Conservation (phyloP, 2,113 vertebrate genomes). For the Maccullochella peelii region DNA sequence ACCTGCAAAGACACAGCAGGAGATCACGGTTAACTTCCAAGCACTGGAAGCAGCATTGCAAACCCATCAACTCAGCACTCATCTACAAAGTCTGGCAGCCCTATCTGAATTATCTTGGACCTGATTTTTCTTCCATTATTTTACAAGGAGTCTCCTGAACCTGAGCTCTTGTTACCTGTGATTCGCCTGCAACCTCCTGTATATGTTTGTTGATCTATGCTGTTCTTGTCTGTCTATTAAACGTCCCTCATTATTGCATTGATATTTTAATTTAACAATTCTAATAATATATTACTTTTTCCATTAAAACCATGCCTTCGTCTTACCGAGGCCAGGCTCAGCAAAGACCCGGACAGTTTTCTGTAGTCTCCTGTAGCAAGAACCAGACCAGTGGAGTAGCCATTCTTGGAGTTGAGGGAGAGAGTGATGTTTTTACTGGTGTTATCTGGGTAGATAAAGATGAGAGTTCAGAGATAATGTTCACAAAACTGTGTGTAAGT, state of each 20-base stretch:
- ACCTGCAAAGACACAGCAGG: slow-evolving; percentile 81
- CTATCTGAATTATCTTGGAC: too few species aligned
- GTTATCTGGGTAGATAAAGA: slow-evolving; percentile 82
- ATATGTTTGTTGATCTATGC: too few species aligned
- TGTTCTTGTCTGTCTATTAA: too few species aligned
- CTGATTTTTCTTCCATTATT: too few species aligned
- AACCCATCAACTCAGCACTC: not conserved
- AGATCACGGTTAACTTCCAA: not conserved
- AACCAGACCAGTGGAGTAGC: slow-evolving; percentile 81
- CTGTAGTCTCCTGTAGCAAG: slow-evolving; percentile 87
- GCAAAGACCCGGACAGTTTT: slow-evolving; percentile 90
- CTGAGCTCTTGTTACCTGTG: too few species aligned
- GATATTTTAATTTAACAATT: not conserved
- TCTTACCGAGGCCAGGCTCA: slow-evolving; percentile 93
- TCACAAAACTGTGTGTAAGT: not conserved
- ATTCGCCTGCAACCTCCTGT: too few species aligned
- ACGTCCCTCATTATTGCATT: not conserved
- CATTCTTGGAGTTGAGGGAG: slow-evolving; percentile 89
- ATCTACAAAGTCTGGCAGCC: too few species aligned
- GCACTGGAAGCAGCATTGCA: not conserved
- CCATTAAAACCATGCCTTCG: not conserved
- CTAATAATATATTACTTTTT: too few species aligned
- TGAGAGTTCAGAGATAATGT: not conserved
- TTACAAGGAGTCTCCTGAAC: too few species aligned
- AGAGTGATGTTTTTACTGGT: slow-evolving; percentile 89